Evolutionary conservation across 2,888 invertebrate genomes (phyloP).

Genomic region (Cosmopolites sordidus): DNA sequence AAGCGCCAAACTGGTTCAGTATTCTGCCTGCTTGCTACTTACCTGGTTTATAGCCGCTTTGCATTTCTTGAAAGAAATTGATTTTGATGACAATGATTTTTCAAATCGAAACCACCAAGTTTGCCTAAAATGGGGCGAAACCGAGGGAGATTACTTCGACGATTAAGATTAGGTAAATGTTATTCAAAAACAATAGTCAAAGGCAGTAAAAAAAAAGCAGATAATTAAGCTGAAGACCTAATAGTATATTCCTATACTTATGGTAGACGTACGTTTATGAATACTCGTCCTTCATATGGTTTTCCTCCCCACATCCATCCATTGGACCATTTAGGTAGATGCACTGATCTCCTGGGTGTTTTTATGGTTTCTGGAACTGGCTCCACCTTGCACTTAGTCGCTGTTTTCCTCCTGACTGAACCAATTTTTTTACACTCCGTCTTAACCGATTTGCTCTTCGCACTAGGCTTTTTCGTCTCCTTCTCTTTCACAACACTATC

Average conservation of each 20-base stretch:
- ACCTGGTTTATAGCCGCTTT: too few relatives aligned
- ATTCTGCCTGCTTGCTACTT: too few relatives aligned
- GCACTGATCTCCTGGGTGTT: slow-evolving; percentile 40
- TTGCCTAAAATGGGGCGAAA: too few relatives aligned
- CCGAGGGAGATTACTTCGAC: too few relatives aligned
- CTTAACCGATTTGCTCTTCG: slow-evolving; percentile 31
- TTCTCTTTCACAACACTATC: slow-evolving; percentile 10
- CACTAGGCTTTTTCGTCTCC: slow-evolving; percentile 32
- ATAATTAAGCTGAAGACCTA: too few relatives aligned
- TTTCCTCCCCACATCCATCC: slow-evolving; percentile 92
- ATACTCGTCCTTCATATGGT: slow-evolving; percentile 76
- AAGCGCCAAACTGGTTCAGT: too few relatives aligned
- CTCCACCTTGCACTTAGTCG: slow-evolving; percentile 28
- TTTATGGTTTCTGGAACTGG: slow-evolving; percentile 35
- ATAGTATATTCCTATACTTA: background rate
- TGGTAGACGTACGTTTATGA: slow-evolving; percentile 74
- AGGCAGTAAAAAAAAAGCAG: too few relatives aligned
- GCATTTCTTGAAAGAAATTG: too few relatives aligned
- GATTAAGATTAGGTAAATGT: too few relatives aligned
- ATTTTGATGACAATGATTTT: too few relatives aligned
- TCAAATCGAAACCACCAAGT: too few relatives aligned
- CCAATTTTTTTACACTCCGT: slow-evolving; percentile 31
- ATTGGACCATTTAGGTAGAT: slow-evolving; percentile 75
- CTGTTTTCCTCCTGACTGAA: slow-evolving; percentile 37
- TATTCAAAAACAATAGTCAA: too few relatives aligned